phyloP scores from a whole-genome alignment of 92 coral and sea anemone species.

The Galaxea fascicularis region DNA sequence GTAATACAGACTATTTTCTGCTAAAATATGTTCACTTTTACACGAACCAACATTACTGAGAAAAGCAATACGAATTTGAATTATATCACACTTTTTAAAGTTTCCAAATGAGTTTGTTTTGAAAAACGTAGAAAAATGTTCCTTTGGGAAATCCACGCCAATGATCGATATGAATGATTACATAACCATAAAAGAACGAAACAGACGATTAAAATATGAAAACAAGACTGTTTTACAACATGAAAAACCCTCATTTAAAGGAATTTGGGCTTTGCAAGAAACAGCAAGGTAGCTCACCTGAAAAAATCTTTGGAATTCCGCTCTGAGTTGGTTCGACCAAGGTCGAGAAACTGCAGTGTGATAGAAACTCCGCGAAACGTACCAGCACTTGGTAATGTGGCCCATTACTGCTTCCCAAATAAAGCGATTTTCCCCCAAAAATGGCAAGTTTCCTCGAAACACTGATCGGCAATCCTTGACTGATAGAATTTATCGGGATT shows the following conservation, averaged over 20 bases:
- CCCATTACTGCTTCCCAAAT: conserved; percentile 4
- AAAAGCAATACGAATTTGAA: too few relatives aligned
- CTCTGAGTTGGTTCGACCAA: conserved; percentile 6
- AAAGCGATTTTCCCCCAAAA: neutral
- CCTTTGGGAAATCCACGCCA: too few relatives aligned
- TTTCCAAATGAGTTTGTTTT: too few relatives aligned
- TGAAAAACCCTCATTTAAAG: neutral
- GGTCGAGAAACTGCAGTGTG: conserved; percentile 24
- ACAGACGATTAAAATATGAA: neutral
- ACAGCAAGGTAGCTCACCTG: conserved; percentile 12
- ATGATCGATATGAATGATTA: neutral
- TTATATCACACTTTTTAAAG: too few relatives aligned
- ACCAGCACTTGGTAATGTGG: conserved; percentile 9
- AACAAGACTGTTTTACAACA: neutral
- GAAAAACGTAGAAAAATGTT: too few relatives aligned
- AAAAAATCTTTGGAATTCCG: conserved; percentile 42
- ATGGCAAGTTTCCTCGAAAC: neutral
- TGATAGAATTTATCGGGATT: neutral
- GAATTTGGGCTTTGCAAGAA: neutral
- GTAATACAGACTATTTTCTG: neutral
- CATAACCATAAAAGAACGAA: conserved; percentile 26
- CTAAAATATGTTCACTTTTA: neutral
- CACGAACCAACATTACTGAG: neutral
- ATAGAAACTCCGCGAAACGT: conserved; percentile 31
- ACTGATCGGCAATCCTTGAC: neutral